Evolutionary conservation across 2,888 invertebrate species (phyloP).

Genomic region (Cryptocephalus primarius): DNA sequence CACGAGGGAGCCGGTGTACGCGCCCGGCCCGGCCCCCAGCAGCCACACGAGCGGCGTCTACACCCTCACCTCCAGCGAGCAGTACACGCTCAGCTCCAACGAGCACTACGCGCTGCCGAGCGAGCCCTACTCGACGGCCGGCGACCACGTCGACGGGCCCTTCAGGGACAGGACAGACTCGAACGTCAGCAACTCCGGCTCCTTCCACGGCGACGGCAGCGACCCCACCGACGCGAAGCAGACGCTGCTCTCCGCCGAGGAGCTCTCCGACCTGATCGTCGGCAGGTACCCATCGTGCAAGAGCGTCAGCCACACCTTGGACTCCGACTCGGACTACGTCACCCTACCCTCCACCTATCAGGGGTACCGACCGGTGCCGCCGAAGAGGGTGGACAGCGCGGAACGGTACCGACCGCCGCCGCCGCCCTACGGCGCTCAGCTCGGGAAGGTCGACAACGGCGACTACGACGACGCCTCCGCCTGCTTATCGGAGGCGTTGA

Average conservation of each 20-base stretch:
- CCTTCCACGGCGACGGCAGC: constrained; percentile 81
- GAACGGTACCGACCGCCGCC: constrained; percentile 38
- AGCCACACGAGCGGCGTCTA: constrained; percentile 82
- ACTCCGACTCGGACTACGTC: constrained; percentile 85
- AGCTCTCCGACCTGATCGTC: constrained; percentile 73
- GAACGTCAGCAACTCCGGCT: constrained; percentile 59
- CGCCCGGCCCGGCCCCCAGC: constrained; percentile 53
- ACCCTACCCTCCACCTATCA: constrained; percentile 50
- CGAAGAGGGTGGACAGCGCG: constrained; percentile 55
- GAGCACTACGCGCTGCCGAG: constrained; percentile 28
- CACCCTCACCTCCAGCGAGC: constrained; percentile 60
- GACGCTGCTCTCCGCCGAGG: constrained; percentile 68
- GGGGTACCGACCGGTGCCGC: constrained; percentile 52
- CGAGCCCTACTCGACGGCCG: constrained; percentile 22
- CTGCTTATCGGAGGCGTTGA: constrained; percentile 26
- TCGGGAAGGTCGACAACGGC: neutral
- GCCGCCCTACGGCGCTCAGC: constrained; percentile 36
- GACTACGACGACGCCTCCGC: constrained; percentile 20
- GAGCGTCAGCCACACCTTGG: constrained; percentile 73
- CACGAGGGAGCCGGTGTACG: constrained; percentile 41
- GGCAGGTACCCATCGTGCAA: constrained; percentile 68
- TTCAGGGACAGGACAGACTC: constrained; percentile 66
- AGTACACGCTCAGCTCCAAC: constrained; percentile 34
- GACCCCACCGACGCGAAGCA: constrained; percentile 73
- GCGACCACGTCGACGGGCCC: constrained; percentile 37